Conservation (phyloP, 2,113 vertebrate species). For the Seriola aureovittata region DNA sequence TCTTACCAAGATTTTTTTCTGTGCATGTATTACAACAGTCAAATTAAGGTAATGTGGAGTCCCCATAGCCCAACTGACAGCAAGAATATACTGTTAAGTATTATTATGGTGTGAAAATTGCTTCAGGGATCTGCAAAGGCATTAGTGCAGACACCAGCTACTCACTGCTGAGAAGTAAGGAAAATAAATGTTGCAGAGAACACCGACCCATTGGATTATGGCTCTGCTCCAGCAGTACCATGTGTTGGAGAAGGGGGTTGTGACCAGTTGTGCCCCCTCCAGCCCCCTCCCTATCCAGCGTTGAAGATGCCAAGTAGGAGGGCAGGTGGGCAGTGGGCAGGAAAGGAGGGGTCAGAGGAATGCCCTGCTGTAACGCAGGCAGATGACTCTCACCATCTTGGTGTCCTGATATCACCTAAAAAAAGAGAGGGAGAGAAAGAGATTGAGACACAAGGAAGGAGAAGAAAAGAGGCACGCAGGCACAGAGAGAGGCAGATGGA, state of each 20-base stretch:
- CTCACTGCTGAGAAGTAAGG: background rate
- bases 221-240: conserved; percentile 94
- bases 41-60: background rate
- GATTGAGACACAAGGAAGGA: conserved; percentile 3
- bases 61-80: background rate
- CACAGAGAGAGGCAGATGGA: conserved; percentile 29
- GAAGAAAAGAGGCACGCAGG: conserved; percentile 18
- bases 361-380: conserved; percentile 89
- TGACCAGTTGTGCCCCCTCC: conserved; percentile 81
- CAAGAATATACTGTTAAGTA: background rate
- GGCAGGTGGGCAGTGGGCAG: conserved; percentile 92
- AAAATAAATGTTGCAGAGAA: conserved; percentile 18
- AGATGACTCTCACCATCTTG: conserved; percentile 91
- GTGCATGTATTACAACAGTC: background rate
- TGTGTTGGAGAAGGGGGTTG: conserved; percentile 94
- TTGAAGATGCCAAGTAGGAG: conserved; percentile 90
- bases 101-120: background rate
- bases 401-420: conserved; percentile 88
- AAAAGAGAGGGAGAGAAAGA: conserved; percentile 1
- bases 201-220: conserved; percentile 88
- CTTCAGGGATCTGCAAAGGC: background rate
- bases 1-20: background rate
- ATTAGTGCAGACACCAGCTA: conserved; percentile 2
- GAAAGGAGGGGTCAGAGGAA: conserved; percentile 87
- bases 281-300: conserved; percentile 88